Evolutionary conservation across 1,140 invertebrate genomes (phyloP).

Genomic region (Drosophila malerkotliana): DNA sequence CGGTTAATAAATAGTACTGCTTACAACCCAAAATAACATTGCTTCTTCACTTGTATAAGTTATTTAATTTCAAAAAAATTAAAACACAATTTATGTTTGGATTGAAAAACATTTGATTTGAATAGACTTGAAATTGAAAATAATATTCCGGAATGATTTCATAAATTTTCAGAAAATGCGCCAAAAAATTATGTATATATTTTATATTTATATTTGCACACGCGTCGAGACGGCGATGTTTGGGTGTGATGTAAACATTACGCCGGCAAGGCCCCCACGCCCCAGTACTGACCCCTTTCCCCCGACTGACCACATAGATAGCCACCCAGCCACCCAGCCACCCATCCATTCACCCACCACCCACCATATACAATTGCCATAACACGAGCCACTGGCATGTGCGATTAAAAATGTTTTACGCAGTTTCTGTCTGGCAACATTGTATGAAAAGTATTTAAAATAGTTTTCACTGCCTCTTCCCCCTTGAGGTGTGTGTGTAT

Average conservation of each 20-base stretch:
- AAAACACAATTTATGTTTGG: neutral
- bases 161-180: conserved; percentile 22
- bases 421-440: conserved; percentile 60
- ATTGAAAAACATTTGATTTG: neutral
- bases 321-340: neutral
- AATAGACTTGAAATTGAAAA: neutral
- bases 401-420: conserved; percentile 66
- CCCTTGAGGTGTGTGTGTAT: neutral
- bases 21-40: too few relatives aligned
- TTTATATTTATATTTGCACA: conserved; percentile 18
- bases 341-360: neutral
- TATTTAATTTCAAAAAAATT: neutral
- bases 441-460: conserved; percentile 55
- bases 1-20: too few relatives aligned
- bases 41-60: too few relatives aligned
- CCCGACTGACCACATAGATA: neutral
- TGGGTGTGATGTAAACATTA: conserved; percentile 33
- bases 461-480: conserved; percentile 42
- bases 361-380: conserved; percentile 1
- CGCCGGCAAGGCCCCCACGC: too few relatives aligned
- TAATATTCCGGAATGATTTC: neutral
- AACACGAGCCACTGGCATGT: conserved; percentile 39
- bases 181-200: conserved; percentile 13
- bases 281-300: too few relatives aligned
- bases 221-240: conserved; percentile 5